Evolutionary conservation across 2,797 vertebrate species (phyloP).

Genomic region (Rhabdomys pumilio): DNA sequence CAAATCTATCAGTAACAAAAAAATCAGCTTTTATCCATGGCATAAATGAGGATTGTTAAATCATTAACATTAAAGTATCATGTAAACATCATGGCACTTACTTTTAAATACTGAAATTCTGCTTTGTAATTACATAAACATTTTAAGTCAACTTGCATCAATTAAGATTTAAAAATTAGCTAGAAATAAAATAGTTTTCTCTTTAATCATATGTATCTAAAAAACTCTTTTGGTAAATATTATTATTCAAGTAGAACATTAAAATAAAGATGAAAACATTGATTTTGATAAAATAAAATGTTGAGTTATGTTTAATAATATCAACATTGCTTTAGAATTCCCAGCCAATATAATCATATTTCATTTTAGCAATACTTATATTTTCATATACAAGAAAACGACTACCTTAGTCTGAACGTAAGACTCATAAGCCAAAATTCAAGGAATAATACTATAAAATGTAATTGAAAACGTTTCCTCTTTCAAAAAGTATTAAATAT

Average conservation of each 20-base stretch:
- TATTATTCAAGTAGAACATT: neutral
- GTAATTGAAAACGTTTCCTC: neutral
- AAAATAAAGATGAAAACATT: neutral
- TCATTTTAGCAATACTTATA: conserved; percentile 17
- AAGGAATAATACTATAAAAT: neutral
- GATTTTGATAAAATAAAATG: conserved; percentile 10
- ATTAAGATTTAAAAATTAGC: conserved; percentile 48
- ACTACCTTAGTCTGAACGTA: neutral
- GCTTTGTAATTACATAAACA: neutral
- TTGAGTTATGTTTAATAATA: neutral
- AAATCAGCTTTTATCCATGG: neutral
- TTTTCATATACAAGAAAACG: neutral
- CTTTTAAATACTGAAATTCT: conserved; percentile 42
- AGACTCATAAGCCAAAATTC: neutral
- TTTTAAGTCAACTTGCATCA: neutral
- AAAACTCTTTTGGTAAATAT: neutral
- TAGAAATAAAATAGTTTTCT: conserved; percentile 31
- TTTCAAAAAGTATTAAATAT: neutral
- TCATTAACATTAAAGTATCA: neutral
- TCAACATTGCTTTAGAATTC: neutral
- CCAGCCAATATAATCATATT: neutral
- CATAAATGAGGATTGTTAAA: neutral
- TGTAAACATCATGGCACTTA: neutral
- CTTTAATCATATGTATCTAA: neutral
- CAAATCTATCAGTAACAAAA: conserved; percentile 12